phyloP scores from a whole-genome alignment of 2,797 vertebrate genomes.

The Enteromius mattozi region DNA sequence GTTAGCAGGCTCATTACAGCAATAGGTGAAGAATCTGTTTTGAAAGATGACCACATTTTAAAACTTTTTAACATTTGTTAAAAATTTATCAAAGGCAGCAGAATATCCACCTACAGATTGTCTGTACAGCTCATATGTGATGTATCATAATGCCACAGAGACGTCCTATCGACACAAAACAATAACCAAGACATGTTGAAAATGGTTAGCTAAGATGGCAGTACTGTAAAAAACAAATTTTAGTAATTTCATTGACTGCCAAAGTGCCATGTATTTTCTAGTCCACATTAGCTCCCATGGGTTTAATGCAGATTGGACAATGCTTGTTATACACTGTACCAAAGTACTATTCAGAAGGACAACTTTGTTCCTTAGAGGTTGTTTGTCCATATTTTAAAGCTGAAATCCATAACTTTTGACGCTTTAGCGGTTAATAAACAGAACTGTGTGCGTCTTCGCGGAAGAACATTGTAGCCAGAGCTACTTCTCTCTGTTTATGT shows the following conservation, averaged over 20 bases:
- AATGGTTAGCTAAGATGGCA: background rate
- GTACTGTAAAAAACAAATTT: background rate
- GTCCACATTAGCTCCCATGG: background rate
- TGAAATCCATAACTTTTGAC: no score
- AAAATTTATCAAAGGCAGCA: background rate
- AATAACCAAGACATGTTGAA: background rate
- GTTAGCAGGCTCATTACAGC: background rate
- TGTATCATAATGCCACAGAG: slow-evolving; percentile 6
- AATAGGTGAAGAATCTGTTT: background rate
- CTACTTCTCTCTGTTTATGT: no score
- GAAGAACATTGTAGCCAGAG: no score
- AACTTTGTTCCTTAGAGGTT: no score
- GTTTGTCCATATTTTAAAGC: background rate
- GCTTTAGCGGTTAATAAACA: no score
- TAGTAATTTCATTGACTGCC: background rate
- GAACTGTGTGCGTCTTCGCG: no score
- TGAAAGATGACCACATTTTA: background rate
- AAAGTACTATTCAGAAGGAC: background rate
- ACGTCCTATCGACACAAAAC: background rate
- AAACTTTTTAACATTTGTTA: background rate
- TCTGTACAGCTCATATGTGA: background rate
- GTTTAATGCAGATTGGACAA: background rate
- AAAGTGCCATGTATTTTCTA: background rate
- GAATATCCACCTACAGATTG: background rate
- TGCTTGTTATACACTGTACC: background rate